Evolutionary conservation across 2,797 vertebrate species (phyloP).

Genomic region (Tolypeutes matacus): DNA sequence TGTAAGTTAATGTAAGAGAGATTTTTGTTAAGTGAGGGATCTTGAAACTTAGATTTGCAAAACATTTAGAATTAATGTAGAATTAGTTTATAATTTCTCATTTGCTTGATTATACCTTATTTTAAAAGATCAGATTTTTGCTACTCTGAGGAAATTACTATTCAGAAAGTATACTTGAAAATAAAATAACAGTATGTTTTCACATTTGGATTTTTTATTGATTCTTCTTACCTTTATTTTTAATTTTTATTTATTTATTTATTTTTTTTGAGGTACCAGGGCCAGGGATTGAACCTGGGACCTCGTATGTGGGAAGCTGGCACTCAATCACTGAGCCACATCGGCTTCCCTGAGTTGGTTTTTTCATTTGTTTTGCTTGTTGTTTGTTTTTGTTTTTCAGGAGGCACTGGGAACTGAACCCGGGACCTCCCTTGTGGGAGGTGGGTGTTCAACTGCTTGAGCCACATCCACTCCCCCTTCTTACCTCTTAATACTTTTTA

Average conservation of each 20-base stretch:
- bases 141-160: background rate
- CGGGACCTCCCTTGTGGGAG: too few relatives aligned
- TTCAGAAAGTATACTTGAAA: background rate
- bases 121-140: constrained; percentile 31
- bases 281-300: too few relatives aligned
- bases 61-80: constrained; percentile 34
- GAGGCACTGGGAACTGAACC: too few relatives aligned
- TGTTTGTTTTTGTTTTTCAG: too few relatives aligned
- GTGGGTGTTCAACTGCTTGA: too few relatives aligned
- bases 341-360: too few relatives aligned
- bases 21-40: constrained; percentile 4
- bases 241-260: too few relatives aligned
- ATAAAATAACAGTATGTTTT: background rate
- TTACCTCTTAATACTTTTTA: background rate
- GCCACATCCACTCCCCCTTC: too few relatives aligned
- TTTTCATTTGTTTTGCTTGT: too few relatives aligned
- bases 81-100: background rate
- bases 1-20: background rate
- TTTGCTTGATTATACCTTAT: background rate
- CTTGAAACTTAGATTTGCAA: background rate
- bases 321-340: too few relatives aligned
- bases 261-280: too few relatives aligned
- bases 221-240: background rate
- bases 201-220: background rate
- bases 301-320: too few relatives aligned